Evolutionary conservation across 2,113 vertebrate genomes (phyloP).

Genomic region (Machaerirhynchus nigripectus): DNA sequence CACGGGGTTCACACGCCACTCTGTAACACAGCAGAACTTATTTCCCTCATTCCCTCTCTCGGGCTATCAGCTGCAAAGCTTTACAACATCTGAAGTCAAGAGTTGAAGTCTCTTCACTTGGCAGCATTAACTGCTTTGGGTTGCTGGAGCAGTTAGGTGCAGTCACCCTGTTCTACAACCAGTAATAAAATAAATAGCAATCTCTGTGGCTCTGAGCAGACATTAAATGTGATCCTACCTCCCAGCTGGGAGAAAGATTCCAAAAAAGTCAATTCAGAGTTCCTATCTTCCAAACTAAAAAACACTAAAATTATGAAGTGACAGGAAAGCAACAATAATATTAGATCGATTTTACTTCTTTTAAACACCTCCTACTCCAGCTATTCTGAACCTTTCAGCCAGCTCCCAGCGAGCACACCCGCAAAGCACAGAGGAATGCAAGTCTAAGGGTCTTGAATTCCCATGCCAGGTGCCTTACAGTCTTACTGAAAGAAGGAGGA

Average conservation of each 20-base stretch:
- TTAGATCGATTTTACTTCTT: not conserved
- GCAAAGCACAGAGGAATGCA: not conserved
- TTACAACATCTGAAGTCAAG: not conserved
- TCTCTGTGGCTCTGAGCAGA: not conserved
- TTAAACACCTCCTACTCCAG: not conserved
- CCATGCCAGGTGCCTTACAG: not conserved
- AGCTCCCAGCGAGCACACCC: accelerated
- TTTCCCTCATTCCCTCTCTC: not conserved
- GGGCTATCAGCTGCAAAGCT: not conserved
- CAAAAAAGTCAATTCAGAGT: not conserved
- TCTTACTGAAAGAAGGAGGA: not conserved
- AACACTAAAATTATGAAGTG: not conserved
- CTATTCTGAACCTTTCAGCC: not conserved
- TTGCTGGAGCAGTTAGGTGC: not conserved
- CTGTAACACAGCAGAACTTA: not conserved
- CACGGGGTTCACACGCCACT: not conserved
- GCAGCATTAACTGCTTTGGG: not conserved
- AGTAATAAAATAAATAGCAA: not conserved
- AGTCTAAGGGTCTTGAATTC: not conserved
- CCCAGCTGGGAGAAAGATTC: not conserved
- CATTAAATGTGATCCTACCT: not conserved
- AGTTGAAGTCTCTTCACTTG: not conserved
- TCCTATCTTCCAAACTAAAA: not conserved
- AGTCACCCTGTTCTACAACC: not conserved
- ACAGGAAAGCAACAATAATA: not conserved